Base-by-base conservation (phyloP, 1,140 invertebrate genomes). In the Anastrepha obliqua region DNA sequence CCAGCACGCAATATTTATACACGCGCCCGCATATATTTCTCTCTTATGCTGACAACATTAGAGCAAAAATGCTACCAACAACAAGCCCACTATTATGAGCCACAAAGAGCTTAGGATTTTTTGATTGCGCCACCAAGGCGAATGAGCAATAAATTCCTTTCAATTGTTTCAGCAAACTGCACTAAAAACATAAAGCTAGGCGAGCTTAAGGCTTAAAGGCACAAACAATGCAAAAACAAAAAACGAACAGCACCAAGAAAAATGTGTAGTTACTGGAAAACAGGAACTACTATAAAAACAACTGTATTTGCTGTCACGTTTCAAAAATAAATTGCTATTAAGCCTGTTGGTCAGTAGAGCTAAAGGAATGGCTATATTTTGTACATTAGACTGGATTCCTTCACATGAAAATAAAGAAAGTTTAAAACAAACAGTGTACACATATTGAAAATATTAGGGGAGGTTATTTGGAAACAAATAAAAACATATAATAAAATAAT, bases 261-360 rank as follows among this genome's bases (percentile, higher is more conserved):
- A 74, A 74, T 13, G 20, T 55, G 8, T 55, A 47, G 74, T n/a
- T 47, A 13, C 20, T 81, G 74, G 47, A 51, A 81, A 81, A 29
- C 44, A 81, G 55, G 47, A 8, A 81, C 47, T 42, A n/a, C 39
- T 29, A 74, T 44, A 74, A 47, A 47, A 15, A 47, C 13, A 74
- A 74, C 3, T 11, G 17, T 15, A n/a, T 55, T n/a, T 4, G 44
- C n/a, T 55, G 74, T 81, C 74, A 81, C 74, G 74, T 81, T 81
- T 81, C 74, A 81, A 81, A 81, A 81, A 81, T 81, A 81, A 81
- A 81, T 81, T 81, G 74, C 47, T n/a, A 55, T 81, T 47, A 81
- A 81, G n/a, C 47, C 74, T 81, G 74, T 29, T 81, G 74, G 47
- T 81, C 74, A 81, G 51, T 17, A 55, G 47, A 15, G n/a, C 7